A percentile compares a stretch with the other conserved stretches of the same genome.
Evolutionary conservation across 2,797 vertebrate genomes (phyloP).

Genomic region (Takifugu ocellatus): DNA sequence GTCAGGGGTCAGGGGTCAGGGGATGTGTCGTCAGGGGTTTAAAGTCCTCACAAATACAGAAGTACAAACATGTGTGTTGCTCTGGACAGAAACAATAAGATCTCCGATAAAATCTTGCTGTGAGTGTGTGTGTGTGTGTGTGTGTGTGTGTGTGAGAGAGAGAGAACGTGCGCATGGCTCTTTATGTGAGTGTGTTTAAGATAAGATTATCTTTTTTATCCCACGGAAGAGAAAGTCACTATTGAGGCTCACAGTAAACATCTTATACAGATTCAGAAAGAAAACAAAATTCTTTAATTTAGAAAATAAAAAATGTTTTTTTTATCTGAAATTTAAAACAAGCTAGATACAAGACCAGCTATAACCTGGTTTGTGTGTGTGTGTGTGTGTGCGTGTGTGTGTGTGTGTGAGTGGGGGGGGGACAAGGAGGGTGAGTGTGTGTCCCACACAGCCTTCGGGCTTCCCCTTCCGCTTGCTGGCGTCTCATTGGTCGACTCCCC

Average conservation of each 20-base stretch:
- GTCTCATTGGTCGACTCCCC: conserved; percentile 62
- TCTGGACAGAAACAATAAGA: conserved; percentile 69
- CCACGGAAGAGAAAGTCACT: too few species aligned
- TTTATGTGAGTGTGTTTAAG: too few species aligned
- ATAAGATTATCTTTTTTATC: too few species aligned
- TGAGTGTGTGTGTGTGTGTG: conserved; percentile 44
- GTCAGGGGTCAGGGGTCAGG: too few species aligned
- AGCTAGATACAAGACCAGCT: too few species aligned
- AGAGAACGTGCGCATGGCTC: background rate
- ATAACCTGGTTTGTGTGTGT: too few species aligned
- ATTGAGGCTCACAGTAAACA: too few species aligned
- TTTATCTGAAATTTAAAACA: too few species aligned
- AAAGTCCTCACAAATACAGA: conserved; percentile 15
- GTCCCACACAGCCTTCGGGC: conserved; percentile 32
- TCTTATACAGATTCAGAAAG: too few species aligned
- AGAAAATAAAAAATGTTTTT: too few species aligned
- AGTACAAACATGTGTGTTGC: conserved; percentile 40
- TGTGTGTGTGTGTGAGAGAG: conserved; percentile 42
- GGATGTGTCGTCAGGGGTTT: too few species aligned
- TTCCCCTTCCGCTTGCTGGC: conserved; percentile 50
- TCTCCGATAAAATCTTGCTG: conserved; percentile 70
- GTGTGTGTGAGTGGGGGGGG: conserved; percentile 9
- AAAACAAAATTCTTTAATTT: too few species aligned
- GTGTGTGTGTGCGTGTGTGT: conserved; percentile 36
- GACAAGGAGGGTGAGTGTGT: conserved; percentile 21